Evolutionary conservation across 2,113 vertebrate genomes (phyloP).

Genomic region (Lepisosteus oculatus): DNA sequence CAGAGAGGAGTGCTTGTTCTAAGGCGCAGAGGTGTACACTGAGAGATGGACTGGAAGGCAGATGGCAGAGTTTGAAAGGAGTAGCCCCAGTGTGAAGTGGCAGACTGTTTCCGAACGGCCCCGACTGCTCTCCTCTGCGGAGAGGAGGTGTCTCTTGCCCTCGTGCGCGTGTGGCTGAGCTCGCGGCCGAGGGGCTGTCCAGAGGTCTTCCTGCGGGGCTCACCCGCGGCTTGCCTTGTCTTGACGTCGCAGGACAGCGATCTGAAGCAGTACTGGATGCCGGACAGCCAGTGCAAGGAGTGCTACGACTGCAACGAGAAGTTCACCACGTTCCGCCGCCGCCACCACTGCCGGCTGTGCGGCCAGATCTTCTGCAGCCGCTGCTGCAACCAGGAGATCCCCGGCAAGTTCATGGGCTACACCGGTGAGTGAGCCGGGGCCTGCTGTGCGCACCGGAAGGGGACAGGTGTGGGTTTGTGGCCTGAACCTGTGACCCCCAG

Average conservation of each 20-base stretch:
- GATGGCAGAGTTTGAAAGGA: too few species aligned
- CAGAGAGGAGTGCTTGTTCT: too few species aligned
- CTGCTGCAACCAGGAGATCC: conserved; percentile 98
- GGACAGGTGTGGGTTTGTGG: neutral
- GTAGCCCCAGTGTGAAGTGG: too few species aligned
- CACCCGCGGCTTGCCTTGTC: neutral
- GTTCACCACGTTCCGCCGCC: conserved; percentile 93
- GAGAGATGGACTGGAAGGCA: too few species aligned
- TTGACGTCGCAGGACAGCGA: conserved; percentile 81
- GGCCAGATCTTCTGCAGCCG: conserved; percentile 98
- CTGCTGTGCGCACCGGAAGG: too few species aligned
- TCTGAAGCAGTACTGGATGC: conserved; percentile 99
- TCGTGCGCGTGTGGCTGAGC: too few species aligned
- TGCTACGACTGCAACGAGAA: conserved; percentile 98
- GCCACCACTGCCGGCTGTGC: conserved; percentile 93
- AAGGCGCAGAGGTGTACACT: too few species aligned
- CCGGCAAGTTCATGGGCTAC: conserved; percentile 98
- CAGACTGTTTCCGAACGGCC: too few species aligned
- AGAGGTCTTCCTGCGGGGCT: too few species aligned
- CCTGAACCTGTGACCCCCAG: neutral
- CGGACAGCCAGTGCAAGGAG: conserved; percentile 96
- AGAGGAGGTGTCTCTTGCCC: too few species aligned
- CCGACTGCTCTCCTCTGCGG: too few species aligned
- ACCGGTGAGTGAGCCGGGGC: conserved; percentile 68
- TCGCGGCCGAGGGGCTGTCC: too few species aligned